phyloP scores from a whole-genome alignment of 2,797 vertebrate species.

The Gouania willdenowi region DNA sequence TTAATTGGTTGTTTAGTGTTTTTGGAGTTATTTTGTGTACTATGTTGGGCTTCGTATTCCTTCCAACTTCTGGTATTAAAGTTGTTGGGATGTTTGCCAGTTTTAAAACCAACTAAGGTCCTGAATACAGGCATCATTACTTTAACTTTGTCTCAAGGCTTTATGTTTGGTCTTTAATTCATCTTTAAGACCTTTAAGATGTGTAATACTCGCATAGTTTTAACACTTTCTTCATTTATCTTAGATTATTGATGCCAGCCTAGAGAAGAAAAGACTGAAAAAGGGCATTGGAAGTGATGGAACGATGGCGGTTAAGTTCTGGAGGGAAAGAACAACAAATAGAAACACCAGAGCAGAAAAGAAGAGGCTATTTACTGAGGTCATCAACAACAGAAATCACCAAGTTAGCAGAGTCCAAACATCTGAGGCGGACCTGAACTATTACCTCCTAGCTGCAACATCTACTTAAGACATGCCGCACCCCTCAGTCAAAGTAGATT shows the following conservation, averaged over 20 bases:
- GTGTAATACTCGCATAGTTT: constrained; percentile 1
- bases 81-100: too few relatives aligned
- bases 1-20: too few relatives aligned
- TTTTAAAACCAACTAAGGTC: not conserved
- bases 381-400: constrained; percentile 61
- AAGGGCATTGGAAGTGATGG: constrained; percentile 29
- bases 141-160: constrained; percentile 44
- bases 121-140: constrained; percentile 19
- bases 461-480: constrained; percentile 43
- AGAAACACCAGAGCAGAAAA: constrained; percentile 32
- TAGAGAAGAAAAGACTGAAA: constrained; percentile 19
- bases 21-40: too few relatives aligned
- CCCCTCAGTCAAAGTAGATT: constrained; percentile 52
- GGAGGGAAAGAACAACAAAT: constrained; percentile 21
- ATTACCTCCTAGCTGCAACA: constrained; percentile 61
- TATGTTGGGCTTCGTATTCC: too few relatives aligned
- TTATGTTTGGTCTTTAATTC: constrained; percentile 39
- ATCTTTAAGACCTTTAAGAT: constrained; percentile 25
- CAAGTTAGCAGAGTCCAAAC: constrained; percentile 33
- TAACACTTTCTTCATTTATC: constrained; percentile 26
- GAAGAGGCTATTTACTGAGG: constrained; percentile 30
- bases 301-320: constrained; percentile 13
- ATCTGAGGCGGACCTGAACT: constrained; percentile 53
- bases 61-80: too few relatives aligned
- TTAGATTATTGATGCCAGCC: constrained; percentile 40